Evolutionary conservation across 2,113 vertebrate genomes (phyloP).

Genomic region (Lycocorax pyrrhopterus): DNA sequence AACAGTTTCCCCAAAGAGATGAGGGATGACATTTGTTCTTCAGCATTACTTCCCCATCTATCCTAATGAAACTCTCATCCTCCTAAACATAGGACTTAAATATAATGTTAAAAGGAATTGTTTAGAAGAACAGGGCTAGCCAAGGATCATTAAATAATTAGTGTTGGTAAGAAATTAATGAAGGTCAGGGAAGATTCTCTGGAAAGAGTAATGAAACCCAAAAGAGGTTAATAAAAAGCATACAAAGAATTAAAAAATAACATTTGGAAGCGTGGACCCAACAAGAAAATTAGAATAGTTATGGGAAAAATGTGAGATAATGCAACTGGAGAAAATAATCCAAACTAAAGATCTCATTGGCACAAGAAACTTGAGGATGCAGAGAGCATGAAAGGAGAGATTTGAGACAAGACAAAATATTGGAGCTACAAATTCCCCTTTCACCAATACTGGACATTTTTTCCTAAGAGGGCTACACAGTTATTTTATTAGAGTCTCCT

Average conservation of each 20-base stretch:
- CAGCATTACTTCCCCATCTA: not conserved
- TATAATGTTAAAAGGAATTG: not conserved
- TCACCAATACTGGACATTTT: not conserved
- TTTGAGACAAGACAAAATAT: not conserved
- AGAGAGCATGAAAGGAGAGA: not conserved
- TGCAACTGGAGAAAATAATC: not conserved
- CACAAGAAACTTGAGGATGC: not conserved
- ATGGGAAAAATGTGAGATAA: not conserved
- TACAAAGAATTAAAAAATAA: not conserved
- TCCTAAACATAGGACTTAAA: not conserved
- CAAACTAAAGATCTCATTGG: not conserved
- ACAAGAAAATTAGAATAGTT: not conserved
- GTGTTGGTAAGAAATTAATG: not conserved
- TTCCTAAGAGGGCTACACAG: not conserved
- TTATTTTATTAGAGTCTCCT: not conserved
- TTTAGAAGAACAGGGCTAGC: not conserved
- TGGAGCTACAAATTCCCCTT: not conserved
- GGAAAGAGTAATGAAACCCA: not conserved
- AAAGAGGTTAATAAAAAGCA: not conserved
- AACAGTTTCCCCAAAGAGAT: not conserved
- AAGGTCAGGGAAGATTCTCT: not conserved
- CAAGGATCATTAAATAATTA: not conserved
- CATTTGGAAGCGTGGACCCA: not conserved
- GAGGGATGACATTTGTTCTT: not conserved
- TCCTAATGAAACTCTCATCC: not conserved